phyloP scores from a whole-genome alignment of 2,888 invertebrate species.

The Aporophyla lueneburgensis region DNA sequence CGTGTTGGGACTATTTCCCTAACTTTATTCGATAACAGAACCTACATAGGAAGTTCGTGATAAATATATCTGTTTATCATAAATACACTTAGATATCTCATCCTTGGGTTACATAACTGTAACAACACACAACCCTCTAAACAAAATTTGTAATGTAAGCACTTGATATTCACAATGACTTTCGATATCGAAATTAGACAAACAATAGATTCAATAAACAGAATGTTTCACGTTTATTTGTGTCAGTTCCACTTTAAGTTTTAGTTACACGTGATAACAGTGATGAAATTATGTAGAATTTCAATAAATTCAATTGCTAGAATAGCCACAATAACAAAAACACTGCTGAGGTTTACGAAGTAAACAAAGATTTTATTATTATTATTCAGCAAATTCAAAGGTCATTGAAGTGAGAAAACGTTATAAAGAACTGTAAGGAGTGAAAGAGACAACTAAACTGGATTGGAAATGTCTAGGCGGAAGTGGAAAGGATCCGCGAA shows the following conservation, averaged over 20 bases:
- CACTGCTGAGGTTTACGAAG: conserved; percentile 85
- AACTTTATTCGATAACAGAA: conserved; percentile 79
- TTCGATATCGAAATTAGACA: conserved; percentile 81
- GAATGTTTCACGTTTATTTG: conserved; percentile 37
- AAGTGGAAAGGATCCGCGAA: conserved; percentile 68
- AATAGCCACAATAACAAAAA: conserved; percentile 87
- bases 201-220: conserved; percentile 65
- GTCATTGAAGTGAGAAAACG: conserved; percentile 82
- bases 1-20: conserved; percentile 79
- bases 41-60: conserved; percentile 28
- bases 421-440: conserved; percentile 49
- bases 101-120: conserved; percentile 86
- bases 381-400: conserved; percentile 88
- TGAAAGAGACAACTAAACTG: conserved; percentile 72
- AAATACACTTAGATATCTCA: conserved; percentile 70
- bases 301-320: conserved; percentile 55
- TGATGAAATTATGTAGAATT: conserved; percentile 39
- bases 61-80: conserved; percentile 38
- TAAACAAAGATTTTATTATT: conserved; percentile 90
- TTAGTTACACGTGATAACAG: conserved; percentile 32
- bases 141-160: conserved; percentile 75
- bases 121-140: conserved; percentile 78
- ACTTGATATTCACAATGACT: conserved; percentile 88
- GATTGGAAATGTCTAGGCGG: conserved; percentile 66
- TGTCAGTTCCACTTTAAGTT: conserved; percentile 39